Evolutionary conservation across 2,888 invertebrate species (phyloP), one percentile per base, ranked within the genome.

Genomic region (Scaptomyza caliginosa): DNA sequence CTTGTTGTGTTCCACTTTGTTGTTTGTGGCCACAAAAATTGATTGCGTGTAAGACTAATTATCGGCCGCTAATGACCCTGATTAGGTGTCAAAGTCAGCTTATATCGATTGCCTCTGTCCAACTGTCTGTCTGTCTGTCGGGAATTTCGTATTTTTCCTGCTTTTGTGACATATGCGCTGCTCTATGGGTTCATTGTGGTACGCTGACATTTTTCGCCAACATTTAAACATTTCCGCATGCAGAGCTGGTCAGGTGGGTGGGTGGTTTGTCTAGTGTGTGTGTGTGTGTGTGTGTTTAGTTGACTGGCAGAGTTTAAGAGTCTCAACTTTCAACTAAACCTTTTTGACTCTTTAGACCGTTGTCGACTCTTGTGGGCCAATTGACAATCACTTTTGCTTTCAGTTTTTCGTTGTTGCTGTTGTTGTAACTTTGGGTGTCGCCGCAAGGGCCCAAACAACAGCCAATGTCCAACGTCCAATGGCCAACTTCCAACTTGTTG

Each of bases 361-460:
- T 0, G 16, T 7, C 7, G 16, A 19, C 32, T 45, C 68, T 60
- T 69, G 40, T 34, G 57, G 42, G 34, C 34, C 65, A 68, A 67
- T 66, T 69, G 72, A 84, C 83, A 82, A 84, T 84, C 87, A 87
- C 83, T 84, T 84, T 84, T 84, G 83, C 83, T 84, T 84, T 84
- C 86, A 50, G 73, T 57, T 74, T 60, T 7, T 11, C 36, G n/a
- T 34, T 42, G 8, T 24, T 5, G 3, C 6, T 28, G 11, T 28
- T 11, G 3, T 28, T 28, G 24, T 57, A 11, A 38, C 23, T 55
- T 65, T 23, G 42, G 32, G 49, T 51, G 57, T 71, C 46, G 52
- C 43, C 42, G 54, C 63, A 74, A 74, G 72, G 72, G 74, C 76
- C 56, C 52, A 32, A 21, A 21, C 21, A 16, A 16, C 7, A 16